phyloP scores from a whole-genome alignment of 2,888 invertebrate genomes.

The Gryllus longicercus region DNA sequence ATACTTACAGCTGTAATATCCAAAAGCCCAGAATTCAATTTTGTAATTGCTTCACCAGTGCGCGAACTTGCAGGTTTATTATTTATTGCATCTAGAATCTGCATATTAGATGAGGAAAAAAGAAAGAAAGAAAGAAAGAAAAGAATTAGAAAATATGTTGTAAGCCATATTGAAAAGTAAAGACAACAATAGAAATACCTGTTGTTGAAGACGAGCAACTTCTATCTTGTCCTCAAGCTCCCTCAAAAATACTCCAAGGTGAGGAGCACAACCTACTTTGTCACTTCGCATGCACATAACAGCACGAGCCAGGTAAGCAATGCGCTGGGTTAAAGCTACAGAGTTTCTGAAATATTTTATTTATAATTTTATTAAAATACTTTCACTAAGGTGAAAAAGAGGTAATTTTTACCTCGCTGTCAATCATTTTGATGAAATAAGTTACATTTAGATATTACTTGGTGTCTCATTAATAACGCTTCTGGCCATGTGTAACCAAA shows the following conservation, averaged over 20 bases:
- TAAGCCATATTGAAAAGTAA: too few species aligned
- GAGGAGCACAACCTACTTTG: slow-evolving; percentile 66
- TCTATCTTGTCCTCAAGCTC: slow-evolving; percentile 92
- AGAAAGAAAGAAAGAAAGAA: too few species aligned
- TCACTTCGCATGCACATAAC: slow-evolving; percentile 94
- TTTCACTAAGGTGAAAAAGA: neutral
- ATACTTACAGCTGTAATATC: slow-evolving; percentile 77
- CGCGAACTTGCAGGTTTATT: neutral
- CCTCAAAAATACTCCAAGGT: slow-evolving; percentile 73
- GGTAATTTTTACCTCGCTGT: too few species aligned
- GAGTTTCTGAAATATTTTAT: slow-evolving; percentile 57
- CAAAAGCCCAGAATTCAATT: slow-evolving; percentile 75
- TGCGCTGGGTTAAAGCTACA: slow-evolving; percentile 72
- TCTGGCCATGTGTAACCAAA: too few species aligned
- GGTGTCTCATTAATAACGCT: too few species aligned
- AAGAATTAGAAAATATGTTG: too few species aligned
- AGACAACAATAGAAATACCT: slow-evolving; percentile 40
- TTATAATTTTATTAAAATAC: slow-evolving; percentile 27
- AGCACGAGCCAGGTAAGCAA: slow-evolving; percentile 88
- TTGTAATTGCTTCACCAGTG: slow-evolving; percentile 57
- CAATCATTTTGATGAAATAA: neutral
- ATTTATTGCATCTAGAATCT: slow-evolving; percentile 64
- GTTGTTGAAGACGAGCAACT: slow-evolving; percentile 79
- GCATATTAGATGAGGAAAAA: slow-evolving; percentile 31
- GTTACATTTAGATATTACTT: neutral